Base-by-base conservation (phyloP, 1,140 invertebrate species). In the Arion vulgaris region DNA sequence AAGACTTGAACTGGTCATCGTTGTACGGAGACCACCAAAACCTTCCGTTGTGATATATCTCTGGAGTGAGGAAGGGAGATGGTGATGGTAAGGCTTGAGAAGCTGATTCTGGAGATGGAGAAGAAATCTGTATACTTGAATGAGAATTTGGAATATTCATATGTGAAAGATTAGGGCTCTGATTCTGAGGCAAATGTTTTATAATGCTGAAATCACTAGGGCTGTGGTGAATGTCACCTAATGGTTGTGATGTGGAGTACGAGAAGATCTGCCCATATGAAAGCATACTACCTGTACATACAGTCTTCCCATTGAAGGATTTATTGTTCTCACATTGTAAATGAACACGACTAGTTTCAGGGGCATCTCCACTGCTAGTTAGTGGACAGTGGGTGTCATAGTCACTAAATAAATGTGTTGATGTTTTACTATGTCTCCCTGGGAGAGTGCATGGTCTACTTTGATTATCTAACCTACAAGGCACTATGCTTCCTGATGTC, bases 141-240 rank as follows among this genome's bases (percentile, higher is more conserved):
- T n/a, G 17, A 28, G 62, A 11, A 32, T 9, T 4, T 15, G 2
- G 62, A 9, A 66, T 66, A 34, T 34, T 32, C 19, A 57, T 11
- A n/a, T n/a, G 17, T 4, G 53, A 57, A 28, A 66, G 62, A 7
- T 7, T 9, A 32, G 7, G n/a, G 17, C n/a, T 66, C 62, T 66
- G n/a, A 28, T 66, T n/a, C 19, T 66, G n/a, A 66, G 62, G 62
- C 62, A 66, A 66, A 66, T 32, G n/a, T 7, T 32, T 66, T 17
- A 66, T 66, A 66, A 66, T 28, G 62, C 62, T 66, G 62, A 34
- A 66, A 66, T 66, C 62, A 66, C 28, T 66, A 28, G 28, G n/a
- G 28, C 2, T 32, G 17, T 7, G 28, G 11, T 66, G 62, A 32
- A 28, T 32, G n/a, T 28, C 62, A 66, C 28, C 62, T 32, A 34